Evolutionary conservation across 2,888 invertebrate genomes (phyloP), one percentile per base, ranked within the genome.

Genomic region (Spisula subtruncata): DNA sequence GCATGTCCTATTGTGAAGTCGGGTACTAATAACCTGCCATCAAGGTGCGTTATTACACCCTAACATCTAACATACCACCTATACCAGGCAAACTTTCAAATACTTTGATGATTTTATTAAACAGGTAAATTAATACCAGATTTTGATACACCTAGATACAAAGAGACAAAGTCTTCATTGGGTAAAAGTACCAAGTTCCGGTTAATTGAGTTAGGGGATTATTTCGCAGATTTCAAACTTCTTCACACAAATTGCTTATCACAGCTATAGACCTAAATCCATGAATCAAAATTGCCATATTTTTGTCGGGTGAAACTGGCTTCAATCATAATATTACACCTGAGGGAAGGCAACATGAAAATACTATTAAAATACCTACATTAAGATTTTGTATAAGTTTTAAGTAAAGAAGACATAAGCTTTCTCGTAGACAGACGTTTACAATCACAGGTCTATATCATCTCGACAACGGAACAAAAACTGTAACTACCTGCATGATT

Each of bases 1-100:
- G 86, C 81, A 83, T 88, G 90, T 90, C 90, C 88, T 56, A 80
- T 79, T 35, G 83, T 51, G 83, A 75, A 35, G 35, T 14, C 18
- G 10, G 12, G 35, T 75, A 35, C 75, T 75, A 4, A 18, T 35
- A 35, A 75, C 25, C 8, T n/a, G 25, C 60, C 25, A 66, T 66
- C 60, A 66, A 66, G 60, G 60, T 66, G 60, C 60, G 14, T n/a
- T 12, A 25, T 25, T 66, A 66, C 60, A n/a, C 60, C 60, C 60
- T 66, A 66, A 66, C n/a, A 66, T 66, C 8, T 25, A 25, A 66
- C 60, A 66, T 66, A 66, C n/a, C 60, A 66, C 60, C 60, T 66
- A n/a, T n/a, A 10, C 5, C 18, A 75, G 75, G 75, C 32, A 29
- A 32, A 75, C 32, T 32, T 75, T 75, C 32, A 29, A 75, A 71